Evolutionary conservation across 2,888 invertebrate genomes (phyloP).

Genomic region (Ellobium chinense): DNA sequence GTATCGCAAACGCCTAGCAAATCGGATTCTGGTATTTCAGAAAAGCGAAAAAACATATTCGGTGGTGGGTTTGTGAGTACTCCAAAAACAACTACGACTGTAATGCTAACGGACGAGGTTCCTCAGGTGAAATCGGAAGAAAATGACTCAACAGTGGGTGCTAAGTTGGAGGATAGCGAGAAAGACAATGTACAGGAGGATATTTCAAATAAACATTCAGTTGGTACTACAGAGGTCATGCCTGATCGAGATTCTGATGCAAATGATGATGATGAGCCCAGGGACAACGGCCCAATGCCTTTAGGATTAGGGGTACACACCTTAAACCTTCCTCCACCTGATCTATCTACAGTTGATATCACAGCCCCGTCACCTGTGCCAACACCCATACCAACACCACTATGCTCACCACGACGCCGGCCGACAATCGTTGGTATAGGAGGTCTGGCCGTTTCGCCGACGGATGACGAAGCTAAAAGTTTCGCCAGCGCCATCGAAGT

Average conservation of each 20-base stretch:
- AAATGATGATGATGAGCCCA: neutral
- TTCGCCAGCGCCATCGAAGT: neutral
- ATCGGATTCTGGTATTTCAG: neutral
- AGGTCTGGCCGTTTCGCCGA: neutral
- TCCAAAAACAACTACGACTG: neutral
- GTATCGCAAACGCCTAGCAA: neutral
- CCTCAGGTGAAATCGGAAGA: neutral
- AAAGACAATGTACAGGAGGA: neutral
- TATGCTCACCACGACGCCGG: neutral
- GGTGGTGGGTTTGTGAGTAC: constrained; percentile 15
- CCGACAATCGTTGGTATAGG: neutral
- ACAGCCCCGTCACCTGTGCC: neutral
- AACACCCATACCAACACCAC: neutral
- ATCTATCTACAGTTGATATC: constrained; percentile 13
- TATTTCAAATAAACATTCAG: too few species aligned
- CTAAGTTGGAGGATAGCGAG: neutral
- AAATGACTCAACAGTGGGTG: too few species aligned
- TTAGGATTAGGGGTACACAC: neutral
- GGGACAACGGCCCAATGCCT: constrained; percentile 10
- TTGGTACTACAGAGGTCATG: neutral
- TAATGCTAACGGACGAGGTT: too few species aligned
- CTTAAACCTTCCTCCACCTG: constrained; percentile 11
- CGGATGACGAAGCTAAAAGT: neutral
- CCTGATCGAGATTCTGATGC: neutral
- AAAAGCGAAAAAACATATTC: neutral